Percentiles rank a stretch among this genome's conserved stretches.
These are phyloP conservation scores for Ptilorrhoa leucosticta DNA, from an alignment of 2,113 vertebrate genomes.

Conservation along the genomic window DNA sequence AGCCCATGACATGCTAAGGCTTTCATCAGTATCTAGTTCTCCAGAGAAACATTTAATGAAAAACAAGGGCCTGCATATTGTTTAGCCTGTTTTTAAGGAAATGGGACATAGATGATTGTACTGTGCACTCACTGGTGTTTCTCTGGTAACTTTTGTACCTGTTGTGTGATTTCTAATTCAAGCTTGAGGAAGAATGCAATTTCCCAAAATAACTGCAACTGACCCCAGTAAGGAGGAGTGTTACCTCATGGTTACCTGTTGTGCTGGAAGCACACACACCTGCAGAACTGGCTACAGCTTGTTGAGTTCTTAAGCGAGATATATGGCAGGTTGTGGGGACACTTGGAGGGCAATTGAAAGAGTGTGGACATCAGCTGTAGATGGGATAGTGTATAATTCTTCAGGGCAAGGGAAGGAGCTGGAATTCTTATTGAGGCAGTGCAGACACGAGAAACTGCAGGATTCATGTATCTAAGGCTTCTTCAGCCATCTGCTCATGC, in stretches of 20 bases:
- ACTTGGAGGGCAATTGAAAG: accelerated
- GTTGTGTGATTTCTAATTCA: background rate
- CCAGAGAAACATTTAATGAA: background rate
- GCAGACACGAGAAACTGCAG: background rate
- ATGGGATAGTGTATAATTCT: background rate
- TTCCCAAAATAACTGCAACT: background rate
- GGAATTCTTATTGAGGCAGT: background rate
- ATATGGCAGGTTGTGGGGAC: background rate
- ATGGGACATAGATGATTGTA: background rate
- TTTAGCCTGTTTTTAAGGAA: background rate
- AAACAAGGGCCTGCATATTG: background rate
- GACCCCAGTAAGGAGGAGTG: background rate
- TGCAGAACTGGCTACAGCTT: background rate
- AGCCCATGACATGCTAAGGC: background rate
- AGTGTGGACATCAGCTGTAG: background rate
- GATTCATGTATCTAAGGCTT: background rate
- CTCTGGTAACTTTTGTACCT: background rate
- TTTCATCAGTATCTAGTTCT: background rate
- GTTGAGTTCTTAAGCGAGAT: background rate
- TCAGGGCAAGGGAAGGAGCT: background rate
- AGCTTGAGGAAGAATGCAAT: background rate
- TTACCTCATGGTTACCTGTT: background rate
- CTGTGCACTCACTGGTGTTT: background rate
- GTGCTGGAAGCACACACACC: background rate
- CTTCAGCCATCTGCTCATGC: background rate